Evolutionary conservation across 1,140 invertebrate genomes (phyloP).

Genomic region (Eriosoma lanigerum): DNA sequence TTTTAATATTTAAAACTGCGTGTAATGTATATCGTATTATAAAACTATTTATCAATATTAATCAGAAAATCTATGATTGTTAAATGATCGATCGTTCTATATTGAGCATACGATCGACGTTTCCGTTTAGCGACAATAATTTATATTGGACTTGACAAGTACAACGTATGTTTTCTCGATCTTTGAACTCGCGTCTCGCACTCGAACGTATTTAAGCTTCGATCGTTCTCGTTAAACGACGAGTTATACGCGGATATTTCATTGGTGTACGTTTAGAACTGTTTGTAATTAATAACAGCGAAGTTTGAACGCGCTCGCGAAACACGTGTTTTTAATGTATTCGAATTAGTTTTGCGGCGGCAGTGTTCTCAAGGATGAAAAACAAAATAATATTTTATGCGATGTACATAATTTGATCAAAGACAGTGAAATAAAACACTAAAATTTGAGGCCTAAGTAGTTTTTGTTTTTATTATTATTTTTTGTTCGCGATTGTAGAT

Average conservation of each 20-base stretch:
- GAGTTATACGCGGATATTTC: not conserved
- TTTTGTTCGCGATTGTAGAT: not conserved
- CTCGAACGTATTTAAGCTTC: not conserved
- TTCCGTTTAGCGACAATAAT: no score
- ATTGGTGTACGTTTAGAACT: not conserved
- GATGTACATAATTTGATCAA: no score
- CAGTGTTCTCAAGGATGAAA: not conserved
- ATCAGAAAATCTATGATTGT: no score
- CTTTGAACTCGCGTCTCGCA: not conserved
- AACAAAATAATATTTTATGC: not conserved
- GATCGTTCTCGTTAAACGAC: not conserved
- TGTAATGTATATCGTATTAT: no score
- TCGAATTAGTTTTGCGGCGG: not conserved
- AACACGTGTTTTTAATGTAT: conserved; percentile 36
- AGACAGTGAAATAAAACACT: no score
- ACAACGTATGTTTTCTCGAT: not conserved
- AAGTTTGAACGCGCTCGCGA: not conserved
- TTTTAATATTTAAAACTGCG: no score
- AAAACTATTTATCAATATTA: no score
- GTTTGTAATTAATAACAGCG: not conserved
- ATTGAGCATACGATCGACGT: not conserved
- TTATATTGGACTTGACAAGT: not conserved
- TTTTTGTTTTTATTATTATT: no score
- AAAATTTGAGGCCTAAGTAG: no score
- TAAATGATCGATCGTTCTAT: not conserved